Percentiles rank a stretch among this genome's conserved stretches.
phyloP scores from a whole-genome alignment of 2,113 vertebrate genomes.

The Grammomys surdaster region DNA sequence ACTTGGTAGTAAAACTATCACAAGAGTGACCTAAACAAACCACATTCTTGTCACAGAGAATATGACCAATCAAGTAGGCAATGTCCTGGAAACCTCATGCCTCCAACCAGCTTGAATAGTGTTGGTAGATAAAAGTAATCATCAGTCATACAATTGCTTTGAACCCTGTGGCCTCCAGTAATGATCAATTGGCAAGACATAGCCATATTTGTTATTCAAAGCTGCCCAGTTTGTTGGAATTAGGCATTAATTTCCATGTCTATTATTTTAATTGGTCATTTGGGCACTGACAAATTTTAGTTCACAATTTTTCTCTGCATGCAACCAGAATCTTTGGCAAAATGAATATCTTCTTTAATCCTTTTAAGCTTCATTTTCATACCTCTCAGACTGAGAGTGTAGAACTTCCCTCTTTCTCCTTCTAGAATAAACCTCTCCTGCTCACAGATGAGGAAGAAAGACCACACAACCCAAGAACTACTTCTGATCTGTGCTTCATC shows the following conservation, averaged over 20 bases:
- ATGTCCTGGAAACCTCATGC: background rate
- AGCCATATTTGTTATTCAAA: background rate
- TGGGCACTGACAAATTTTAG: background rate
- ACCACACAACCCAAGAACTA: background rate
- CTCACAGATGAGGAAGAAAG: background rate
- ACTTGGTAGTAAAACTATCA: background rate
- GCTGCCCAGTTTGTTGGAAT: background rate
- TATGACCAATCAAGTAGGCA: background rate
- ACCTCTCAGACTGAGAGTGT: background rate
- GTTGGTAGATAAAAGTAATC: background rate
- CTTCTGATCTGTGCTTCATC: background rate
- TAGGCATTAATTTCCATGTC: background rate
- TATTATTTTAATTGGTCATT: background rate
- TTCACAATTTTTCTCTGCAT: background rate
- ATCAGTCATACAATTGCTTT: background rate
- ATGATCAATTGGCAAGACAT: background rate
- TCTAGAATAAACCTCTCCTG: too few relatives aligned
- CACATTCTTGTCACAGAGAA: background rate
- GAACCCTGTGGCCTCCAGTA: background rate
- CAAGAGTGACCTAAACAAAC: background rate
- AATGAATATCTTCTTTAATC: background rate
- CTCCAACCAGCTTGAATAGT: background rate
- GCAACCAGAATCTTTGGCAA: background rate
- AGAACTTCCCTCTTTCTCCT: accelerated
- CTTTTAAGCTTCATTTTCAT: background rate